Evolutionary conservation across 2,888 invertebrate genomes (phyloP).

Genomic region (Eilema griseolum): DNA sequence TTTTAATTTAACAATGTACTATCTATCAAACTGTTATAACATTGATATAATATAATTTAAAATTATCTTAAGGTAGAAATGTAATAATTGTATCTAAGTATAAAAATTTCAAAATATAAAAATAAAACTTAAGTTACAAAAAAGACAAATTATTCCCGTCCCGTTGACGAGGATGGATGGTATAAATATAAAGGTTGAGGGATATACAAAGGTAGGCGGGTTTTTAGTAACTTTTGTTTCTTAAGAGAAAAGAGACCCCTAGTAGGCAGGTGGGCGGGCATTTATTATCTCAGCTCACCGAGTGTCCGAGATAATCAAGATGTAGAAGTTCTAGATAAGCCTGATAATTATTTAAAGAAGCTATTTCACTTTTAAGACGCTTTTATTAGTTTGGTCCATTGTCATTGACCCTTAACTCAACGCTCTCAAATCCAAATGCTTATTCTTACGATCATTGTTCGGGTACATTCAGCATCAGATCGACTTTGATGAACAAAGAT

Average conservation of each 20-base stretch:
- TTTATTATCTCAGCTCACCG: slow-evolving; percentile 58
- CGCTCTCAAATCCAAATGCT: too few relatives aligned
- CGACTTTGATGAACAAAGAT: too few relatives aligned
- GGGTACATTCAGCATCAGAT: too few relatives aligned
- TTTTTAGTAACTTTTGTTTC: slow-evolving; percentile 62
- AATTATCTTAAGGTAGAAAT: too few relatives aligned
- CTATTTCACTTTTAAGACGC: too few relatives aligned
- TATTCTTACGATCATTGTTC: too few relatives aligned
- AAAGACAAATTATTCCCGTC: slow-evolving; percentile 36
- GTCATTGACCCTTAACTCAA: too few relatives aligned
- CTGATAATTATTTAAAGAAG: neutral
- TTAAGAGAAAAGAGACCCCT: slow-evolving; percentile 63
- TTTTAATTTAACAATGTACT: too few relatives aligned
- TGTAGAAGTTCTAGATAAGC: slow-evolving; percentile 23
- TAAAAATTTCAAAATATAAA: slow-evolving; percentile 13
- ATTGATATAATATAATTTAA: too few relatives aligned
- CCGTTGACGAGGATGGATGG: slow-evolving; percentile 45
- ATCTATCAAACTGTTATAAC: too few relatives aligned
- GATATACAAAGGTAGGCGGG: slow-evolving; percentile 52
- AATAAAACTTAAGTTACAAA: slow-evolving; percentile 35
- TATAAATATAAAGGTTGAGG: slow-evolving; percentile 47
- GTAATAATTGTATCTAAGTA: neutral
- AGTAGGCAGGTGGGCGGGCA: slow-evolving; percentile 57
- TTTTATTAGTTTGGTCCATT: too few relatives aligned
- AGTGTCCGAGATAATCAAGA: slow-evolving; percentile 42